Conservation (phyloP, 2,797 vertebrate genomes). For the Ciconia nigra region DNA sequence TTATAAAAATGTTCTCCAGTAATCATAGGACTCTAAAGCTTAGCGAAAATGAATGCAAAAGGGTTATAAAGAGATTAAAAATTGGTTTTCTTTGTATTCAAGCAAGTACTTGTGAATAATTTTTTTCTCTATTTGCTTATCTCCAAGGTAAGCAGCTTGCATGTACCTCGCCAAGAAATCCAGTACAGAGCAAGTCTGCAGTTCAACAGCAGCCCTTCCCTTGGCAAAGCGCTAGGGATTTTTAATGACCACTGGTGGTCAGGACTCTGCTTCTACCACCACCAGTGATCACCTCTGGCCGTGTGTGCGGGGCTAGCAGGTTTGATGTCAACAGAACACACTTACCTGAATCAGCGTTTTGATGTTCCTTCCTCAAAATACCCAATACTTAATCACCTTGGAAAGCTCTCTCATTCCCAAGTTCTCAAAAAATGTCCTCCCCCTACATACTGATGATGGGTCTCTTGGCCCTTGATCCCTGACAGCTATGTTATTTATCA, state of each 20-base stretch:
- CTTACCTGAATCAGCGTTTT: neutral
- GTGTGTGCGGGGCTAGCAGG: neutral
- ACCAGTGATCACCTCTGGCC: no score
- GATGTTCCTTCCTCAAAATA: neutral
- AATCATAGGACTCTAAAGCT: neutral
- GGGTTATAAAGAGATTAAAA: conserved; percentile 5
- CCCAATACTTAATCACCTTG: neutral
- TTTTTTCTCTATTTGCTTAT: neutral
- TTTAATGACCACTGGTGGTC: neutral
- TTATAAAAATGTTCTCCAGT: neutral
- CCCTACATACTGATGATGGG: accelerated
- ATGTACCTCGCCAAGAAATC: neutral
- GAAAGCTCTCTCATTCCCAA: neutral
- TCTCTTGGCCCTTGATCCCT: neutral
- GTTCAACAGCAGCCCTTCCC: neutral
- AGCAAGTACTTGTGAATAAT: neutral
- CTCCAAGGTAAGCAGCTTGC: neutral
- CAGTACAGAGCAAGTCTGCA: neutral
- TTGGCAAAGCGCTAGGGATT: neutral
- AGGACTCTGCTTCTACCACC: neutral
- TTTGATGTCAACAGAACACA: neutral
- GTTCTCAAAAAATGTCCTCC: neutral
- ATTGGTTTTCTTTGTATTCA: neutral
- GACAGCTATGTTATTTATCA: neutral
- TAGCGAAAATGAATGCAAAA: neutral